Evolutionary conservation across 2,113 vertebrate genomes (phyloP).

Genomic region (Neodontobutis hainanensis): DNA sequence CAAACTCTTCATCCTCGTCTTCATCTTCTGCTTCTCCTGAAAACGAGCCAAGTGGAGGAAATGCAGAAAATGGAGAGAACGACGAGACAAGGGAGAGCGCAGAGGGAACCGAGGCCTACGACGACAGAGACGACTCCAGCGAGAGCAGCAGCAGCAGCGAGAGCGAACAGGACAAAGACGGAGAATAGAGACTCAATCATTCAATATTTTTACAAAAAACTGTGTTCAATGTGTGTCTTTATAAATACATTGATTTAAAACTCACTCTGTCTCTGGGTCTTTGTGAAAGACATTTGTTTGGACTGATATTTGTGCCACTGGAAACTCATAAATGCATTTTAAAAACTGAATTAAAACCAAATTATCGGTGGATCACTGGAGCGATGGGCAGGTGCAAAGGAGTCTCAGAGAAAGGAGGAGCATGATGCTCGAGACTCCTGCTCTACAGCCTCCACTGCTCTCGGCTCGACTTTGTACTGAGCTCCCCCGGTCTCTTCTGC

Average conservation of each 20-base stretch:
- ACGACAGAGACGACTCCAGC: slow-evolving; percentile 41
- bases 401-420: no score
- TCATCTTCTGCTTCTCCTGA: neutral
- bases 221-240: neutral
- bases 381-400: no score
- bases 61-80: neutral
- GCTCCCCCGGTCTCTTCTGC: no score
- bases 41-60: no score
- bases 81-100: neutral
- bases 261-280: neutral
- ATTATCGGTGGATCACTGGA: no score
- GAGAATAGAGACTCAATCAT: slow-evolving; percentile 13
- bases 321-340: no score
- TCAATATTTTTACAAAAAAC: neutral
- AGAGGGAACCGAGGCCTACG: neutral
- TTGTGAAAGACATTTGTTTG: neutral
- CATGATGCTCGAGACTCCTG: no score
- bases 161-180: slow-evolving; percentile 12
- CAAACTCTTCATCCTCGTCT: slow-evolving; percentile 59
- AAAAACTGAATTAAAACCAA: no score
- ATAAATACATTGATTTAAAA: neutral
- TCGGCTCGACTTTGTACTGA: no score
- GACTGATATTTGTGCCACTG: no score
- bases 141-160: slow-evolving; percentile 35
- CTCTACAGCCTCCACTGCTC: no score